Evolutionary conservation across 2,113 vertebrate genomes (phyloP), one percentile per base, ranked within the genome.

Genomic region (Thomomys bottae): DNA sequence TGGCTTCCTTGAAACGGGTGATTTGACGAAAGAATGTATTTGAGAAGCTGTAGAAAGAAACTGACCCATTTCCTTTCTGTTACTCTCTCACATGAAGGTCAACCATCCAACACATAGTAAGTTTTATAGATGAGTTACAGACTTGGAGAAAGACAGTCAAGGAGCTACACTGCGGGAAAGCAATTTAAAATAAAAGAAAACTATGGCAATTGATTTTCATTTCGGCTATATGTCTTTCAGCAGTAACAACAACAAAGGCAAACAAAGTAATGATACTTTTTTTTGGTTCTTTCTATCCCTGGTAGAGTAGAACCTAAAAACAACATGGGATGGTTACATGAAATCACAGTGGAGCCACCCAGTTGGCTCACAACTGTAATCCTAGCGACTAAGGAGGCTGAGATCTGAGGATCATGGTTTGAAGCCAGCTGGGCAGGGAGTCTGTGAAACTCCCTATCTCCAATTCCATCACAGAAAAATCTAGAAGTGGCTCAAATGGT

Each of bases 161-260:
- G 30, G 84, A 38, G 21, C 73, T 42, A 26, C 11, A 67, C 18
- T 84, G 64, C 54, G 36, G 26, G 57, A 81, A 36, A 80, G 23
- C 12, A 72, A 75, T 61, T 68, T 91, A 36, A 49, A n/a, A n/a
- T n/a, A n/a, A n/a, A n/a, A n/a, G n/a, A n/a, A n/a, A 71, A 59
- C 64, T 54, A 66, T 0, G 3, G 54, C 42, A 32, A 79, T 82
- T 92, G 78, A 88, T 91, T 93, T 95, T 84, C 89, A 92, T 89
- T 89, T 87, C 89, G 73, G 49, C 61, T 73, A 77, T 59, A 84
- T 84, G 80, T 64, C 61, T 88, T 90, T 95, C 67, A 77, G 90
- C 76, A 70, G 79, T 67, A 78, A 63, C 83, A 90, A 42, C 83
- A 72, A 88, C 36, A 88, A 72, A 88, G 15, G 28, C 61, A 79